Evolutionary conservation across 2,888 invertebrate species (phyloP), one percentile per base, ranked within the genome.

Genomic region (Oasisia sp.): DNA sequence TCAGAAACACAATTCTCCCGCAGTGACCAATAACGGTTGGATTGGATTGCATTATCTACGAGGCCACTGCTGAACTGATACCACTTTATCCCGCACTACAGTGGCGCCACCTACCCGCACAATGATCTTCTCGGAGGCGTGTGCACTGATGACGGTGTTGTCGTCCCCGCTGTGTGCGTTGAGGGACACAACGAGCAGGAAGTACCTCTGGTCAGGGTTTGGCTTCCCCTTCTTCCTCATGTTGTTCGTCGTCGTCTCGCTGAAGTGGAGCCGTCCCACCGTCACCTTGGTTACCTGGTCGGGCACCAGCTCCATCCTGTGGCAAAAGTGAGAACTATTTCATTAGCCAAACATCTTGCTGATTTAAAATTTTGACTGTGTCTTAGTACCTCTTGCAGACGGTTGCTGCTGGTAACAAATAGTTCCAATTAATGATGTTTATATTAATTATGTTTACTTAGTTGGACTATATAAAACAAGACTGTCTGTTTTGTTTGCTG

Each of bases 191-290:
- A 99, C 99, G 93, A 99, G 97, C 96, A 99, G 98, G 96, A 99
- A 99, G 97, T 99, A 99, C 93, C 99, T 97, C 97, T 99, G 99
- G 97, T 99, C 99, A 0, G 99, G 99, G 97, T 99, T 99, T 0
- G 99, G 99, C 93, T 99, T 98, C 0, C 99, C 99, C 95, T 99
- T 99, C 97, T 99, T 99, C 91, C 99, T 97, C 99, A 99, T 99
- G 96, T 99, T 99, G 96, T 99, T 99, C 95, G 98, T 98, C 0
- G 99, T 99, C 0, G 99, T 99, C 96, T 99, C 99, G 92, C 99
- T 99, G 96, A 99, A 99, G 97, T 99, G 99, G 4, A 99, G 97
- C 11, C 99, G 97, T 0, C 99, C 99, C 0, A 99, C 99, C 0
- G 99, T 99, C 91, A 96, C 93, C 94, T 96, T 96, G 38, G 95